Evolutionary conservation across 2,888 invertebrate genomes (phyloP), one percentile per base, ranked within the genome.

Genomic region (Tenthredo distinguenda): DNA sequence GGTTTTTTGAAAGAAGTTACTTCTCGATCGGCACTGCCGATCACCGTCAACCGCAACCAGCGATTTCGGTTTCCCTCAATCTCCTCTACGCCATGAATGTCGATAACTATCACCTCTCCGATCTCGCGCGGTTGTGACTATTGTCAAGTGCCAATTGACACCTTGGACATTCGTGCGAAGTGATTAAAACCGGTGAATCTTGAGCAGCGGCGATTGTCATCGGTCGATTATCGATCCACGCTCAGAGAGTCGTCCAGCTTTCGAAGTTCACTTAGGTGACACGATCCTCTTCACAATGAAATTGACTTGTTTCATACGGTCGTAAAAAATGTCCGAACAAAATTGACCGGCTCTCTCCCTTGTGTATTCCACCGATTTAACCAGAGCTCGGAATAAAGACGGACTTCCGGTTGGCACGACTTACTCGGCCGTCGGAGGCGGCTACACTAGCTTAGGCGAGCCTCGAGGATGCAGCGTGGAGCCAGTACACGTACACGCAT

Each of bases 401-500:
- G 85, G 65, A 79, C 79, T 65, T 76, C 76, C 79, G 79, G 79
- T 62, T 26, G 10, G 43, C 9, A 85, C 79, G 74, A 47, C 85
- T 68, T 34, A 34, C 77, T 77, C 79, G 74, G 37, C 85, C 81
- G 76, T 76, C 43, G 50, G 81, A 81, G 58, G 62, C 58, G 62
- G 62, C 81, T 62, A 81, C 58, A 81, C 81, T 81, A 81, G 79
- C 79, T 81, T 62, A 81, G 62, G 86, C 86, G 86, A 87, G 88
- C 87, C 87, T 88, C 90, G 89, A 77, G 91, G 91, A 92, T 92
- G 91, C 92, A 92, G 90, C 92, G 92, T 91, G 92, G 90, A 91
- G 91, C 92, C 91, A 90, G 89, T 87, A 88, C 88, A 81, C 81
- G 83, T 26, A 47, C 21, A 84, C 58, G 84, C 76, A 84, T 65